Base-by-base conservation (phyloP, 1,140 invertebrate genomes). In the Heliconius hewitsoni region DNA sequence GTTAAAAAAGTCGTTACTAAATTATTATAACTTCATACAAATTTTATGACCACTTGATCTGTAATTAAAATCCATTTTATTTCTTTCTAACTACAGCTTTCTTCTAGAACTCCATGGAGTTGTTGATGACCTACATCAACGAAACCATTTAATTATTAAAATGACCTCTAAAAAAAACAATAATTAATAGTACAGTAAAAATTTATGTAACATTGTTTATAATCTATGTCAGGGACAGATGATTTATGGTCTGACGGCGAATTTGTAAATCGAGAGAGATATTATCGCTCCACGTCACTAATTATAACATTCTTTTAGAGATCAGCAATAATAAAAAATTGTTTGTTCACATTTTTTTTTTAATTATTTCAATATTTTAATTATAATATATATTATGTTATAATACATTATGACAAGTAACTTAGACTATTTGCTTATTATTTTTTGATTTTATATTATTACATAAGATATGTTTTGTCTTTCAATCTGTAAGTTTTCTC, bases 191-290 rank as follows among this genome's bases (percentile, higher is more conserved):
- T 13, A 16, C 60, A 66, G 60, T 66, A 66, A 16, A 66, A 66
- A 66, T 30, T 66, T 18, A 66, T 66, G 60, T 66, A 66, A 66
- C 23, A 66, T 66, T 66, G 60, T 66, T 16, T 30, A 66, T 66
- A 66, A 66, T 66, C 60, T 66, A 66, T 66, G 60, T 66, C 60
- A 66, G 13, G 60, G 60, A 66, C 60, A 66, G 60, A 66, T 66
- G 60, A 66, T 66, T 66, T 66, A 66, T 66, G 60, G 60, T 66
- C 60, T 66, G 60, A 66, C 60, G 27, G 60, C 27, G 60, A 66
- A 66, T 66, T 66, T 66, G 27, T 30, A 16, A 66, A 30, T 66
- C 60, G 23, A 66, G 60, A 66, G 27, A 66, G 60, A 66, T 66
- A 30, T 66, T 66, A 66, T 66, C 60, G 9, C 27, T 30, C 6